These are phyloP conservation scores for Odocoileus hemionus DNA, from an alignment of 2,113 vertebrate species.

Conservation along the genomic window DNA sequence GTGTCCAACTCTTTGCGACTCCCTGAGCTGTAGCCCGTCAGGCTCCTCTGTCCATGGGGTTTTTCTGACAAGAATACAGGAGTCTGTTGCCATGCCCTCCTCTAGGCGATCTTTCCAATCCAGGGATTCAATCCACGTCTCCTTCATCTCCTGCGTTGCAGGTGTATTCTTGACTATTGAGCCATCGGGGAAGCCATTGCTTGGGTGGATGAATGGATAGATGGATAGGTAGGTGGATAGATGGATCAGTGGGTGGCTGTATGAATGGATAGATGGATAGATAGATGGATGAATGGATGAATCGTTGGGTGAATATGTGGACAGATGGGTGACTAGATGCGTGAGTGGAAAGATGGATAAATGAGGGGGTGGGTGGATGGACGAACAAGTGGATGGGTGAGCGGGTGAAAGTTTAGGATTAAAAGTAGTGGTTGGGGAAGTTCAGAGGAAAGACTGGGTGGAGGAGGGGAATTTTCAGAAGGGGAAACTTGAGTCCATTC, in stretches of 20 bases:
- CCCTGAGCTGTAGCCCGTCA: not conserved
- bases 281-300: not conserved
- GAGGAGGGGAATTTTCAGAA: not conserved
- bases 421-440: too few relatives aligned
- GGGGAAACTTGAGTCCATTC: not conserved
- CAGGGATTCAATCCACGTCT: not conserved
- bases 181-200: not conserved
- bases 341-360: not conserved
- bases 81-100: not conserved
- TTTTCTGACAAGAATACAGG: not conserved
- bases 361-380: rapidly evolving
- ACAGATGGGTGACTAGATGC: not conserved
- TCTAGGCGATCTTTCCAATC: not conserved
- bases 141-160: not conserved
- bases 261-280: rapidly evolving
- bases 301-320: not conserved
- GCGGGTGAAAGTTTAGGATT: not conserved
- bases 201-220: rapidly evolving
- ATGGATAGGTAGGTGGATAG: rapidly evolving
- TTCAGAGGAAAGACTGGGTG: not conserved
- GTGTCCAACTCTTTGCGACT: not conserved
- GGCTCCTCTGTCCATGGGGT: not conserved
- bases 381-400: not conserved
- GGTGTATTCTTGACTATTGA: not conserved
- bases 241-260: rapidly evolving